Base-by-base conservation (phyloP, 2,888 invertebrate genomes). In the Acrobeloides nanus region DNA sequence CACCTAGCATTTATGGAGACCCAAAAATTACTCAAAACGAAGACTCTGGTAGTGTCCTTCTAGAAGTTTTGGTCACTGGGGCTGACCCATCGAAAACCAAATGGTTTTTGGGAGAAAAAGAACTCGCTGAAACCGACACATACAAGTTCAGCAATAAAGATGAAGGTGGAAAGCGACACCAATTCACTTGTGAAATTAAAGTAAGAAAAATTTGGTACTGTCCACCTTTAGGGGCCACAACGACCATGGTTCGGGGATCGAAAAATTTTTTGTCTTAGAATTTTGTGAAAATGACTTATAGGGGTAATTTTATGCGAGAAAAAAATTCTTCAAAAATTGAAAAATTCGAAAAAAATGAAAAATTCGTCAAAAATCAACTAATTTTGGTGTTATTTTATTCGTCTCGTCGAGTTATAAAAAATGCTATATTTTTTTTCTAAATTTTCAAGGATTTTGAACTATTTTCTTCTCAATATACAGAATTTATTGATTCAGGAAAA, bases 1-100 rank as follows among this genome's bases (percentile, higher is more conserved):
- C 70, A 45, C 70, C 70, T 31, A 48, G 62, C 46, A 70, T 70
- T 41, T 62, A 68, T 56, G 70, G 70, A 21, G 68, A 70, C 46
- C 70, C 70, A 23, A 70, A 68, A 53, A 72, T 71, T 53, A 38
- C 57, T 31, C 61, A 64, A 26, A 51, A 57, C 26, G 68, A 65
- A 38, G 39, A 46, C 17, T 57, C 55, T 44, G 71, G 68, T 38
- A 57, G 53, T 17, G 72, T 71, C n/a, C 59, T 61, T 46, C 57
- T 71, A 10, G 71, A 71, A 55, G 63, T 61, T n/a, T 46, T 63
- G 21, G 71, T 59, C 17, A 58, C 65, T 18, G 63, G 63, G 32
- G 64, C 66, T 21, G 62, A 65, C 38, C 57, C 63, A 25, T 45
- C 57, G 35, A 72, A 71, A 53, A 71, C 66, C 43, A 57, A 61